Percentiles rank a stretch among this genome's conserved stretches.
phyloP scores from a whole-genome alignment of 2,888 invertebrate genomes.

The Ennomos erosarius region DNA sequence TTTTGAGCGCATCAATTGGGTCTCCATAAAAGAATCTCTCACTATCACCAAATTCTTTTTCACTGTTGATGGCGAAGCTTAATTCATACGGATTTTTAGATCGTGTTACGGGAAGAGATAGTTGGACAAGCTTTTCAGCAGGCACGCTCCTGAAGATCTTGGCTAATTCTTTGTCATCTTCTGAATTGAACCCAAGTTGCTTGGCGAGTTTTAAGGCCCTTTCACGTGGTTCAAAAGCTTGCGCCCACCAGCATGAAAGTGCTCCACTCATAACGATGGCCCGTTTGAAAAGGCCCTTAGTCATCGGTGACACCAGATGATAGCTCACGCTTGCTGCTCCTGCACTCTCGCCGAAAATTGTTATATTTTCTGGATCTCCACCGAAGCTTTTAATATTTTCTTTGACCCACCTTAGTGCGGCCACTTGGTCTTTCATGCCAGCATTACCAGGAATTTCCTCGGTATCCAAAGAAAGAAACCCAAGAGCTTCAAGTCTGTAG shows the following conservation, averaged over 20 bases:
- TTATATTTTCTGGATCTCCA: constrained; percentile 71
- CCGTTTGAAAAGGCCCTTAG: constrained; percentile 68
- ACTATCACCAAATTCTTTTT: constrained; percentile 56
- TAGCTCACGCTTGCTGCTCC: constrained; percentile 62
- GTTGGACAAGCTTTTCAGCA: constrained; percentile 46
- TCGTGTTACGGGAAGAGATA: constrained; percentile 44
- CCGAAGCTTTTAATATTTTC: constrained; percentile 69
- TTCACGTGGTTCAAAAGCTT: constrained; percentile 77
- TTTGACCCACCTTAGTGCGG: constrained; percentile 70
- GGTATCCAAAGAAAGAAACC: constrained; percentile 69
- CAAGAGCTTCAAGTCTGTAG: constrained; percentile 69
- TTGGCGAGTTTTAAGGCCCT: constrained; percentile 57
- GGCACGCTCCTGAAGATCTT: constrained; percentile 62
- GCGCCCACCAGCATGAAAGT: constrained; percentile 81
- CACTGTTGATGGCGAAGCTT: constrained; percentile 50
- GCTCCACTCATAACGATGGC: constrained; percentile 90
- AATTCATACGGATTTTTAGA: constrained; percentile 44
- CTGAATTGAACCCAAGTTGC: constrained; percentile 58
- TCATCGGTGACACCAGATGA: constrained; percentile 75
- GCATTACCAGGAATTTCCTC: constrained; percentile 75
- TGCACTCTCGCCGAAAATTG: constrained; percentile 77
- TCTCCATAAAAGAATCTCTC: constrained; percentile 63
- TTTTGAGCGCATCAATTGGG: constrained; percentile 60
- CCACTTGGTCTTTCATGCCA: constrained; percentile 78
- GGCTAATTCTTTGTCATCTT: constrained; percentile 58